phyloP scores from a whole-genome alignment of 2,113 vertebrate species.

The Malaclemys terrapin region DNA sequence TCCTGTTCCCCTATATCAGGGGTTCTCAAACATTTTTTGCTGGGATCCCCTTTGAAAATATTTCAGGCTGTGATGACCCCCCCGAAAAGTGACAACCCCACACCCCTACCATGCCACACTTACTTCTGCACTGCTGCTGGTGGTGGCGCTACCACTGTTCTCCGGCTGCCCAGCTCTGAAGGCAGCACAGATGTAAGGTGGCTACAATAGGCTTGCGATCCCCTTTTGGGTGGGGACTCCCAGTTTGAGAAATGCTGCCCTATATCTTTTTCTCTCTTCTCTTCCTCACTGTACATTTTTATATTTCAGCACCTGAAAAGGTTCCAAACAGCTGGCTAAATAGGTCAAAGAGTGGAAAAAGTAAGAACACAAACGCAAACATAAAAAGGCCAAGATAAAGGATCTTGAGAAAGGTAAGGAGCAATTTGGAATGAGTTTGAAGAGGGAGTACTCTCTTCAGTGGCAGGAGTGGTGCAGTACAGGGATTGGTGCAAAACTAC shows the following conservation, averaged over 20 bases:
- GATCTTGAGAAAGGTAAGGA: slow-evolving; percentile 26
- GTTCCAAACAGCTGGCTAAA: slow-evolving; percentile 57
- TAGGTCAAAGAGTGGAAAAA: slow-evolving; percentile 64
- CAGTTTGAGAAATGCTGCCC: neutral
- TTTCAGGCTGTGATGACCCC: too few species aligned
- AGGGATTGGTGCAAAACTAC: slow-evolving; percentile 46
- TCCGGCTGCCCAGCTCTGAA: too few species aligned
- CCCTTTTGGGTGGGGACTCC: too few species aligned
- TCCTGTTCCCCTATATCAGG: slow-evolving; percentile 31
- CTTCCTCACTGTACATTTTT: slow-evolving; percentile 9
- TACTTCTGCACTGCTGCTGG: too few species aligned
- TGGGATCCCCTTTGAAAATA: too few species aligned
- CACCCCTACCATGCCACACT: too few species aligned
- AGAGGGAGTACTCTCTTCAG: neutral
- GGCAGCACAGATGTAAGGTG: too few species aligned
- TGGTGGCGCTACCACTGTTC: too few species aligned
- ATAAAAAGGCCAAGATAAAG: slow-evolving; percentile 3
- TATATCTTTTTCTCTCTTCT: neutral
- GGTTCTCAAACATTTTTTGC: too few species aligned
- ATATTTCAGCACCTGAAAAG: slow-evolving; percentile 54
- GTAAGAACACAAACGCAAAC: slow-evolving; percentile 39
- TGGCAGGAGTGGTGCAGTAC: neutral
- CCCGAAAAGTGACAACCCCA: too few species aligned
- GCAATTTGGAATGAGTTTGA: neutral
- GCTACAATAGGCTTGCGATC: too few species aligned